Base-by-base conservation (phyloP, 2,888 invertebrate species). In the Diarsia rubi region DNA sequence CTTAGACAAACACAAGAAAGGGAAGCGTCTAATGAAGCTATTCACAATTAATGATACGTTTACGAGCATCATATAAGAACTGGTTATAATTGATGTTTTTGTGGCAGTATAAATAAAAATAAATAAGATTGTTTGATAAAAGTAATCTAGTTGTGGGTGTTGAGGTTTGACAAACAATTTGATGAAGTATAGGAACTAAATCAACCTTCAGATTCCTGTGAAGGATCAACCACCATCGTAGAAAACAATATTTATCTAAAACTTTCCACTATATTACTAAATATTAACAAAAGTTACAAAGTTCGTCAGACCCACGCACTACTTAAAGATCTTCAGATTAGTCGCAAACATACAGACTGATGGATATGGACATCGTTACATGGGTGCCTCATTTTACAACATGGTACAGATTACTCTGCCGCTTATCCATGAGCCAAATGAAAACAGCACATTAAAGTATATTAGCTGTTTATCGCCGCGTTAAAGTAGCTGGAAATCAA, bases 11-110 rank as follows among this genome's bases (percentile, higher is more conserved):
- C 88, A 90, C 88, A 86, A 83, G 82, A 90, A 87, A 83, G 78
- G 78, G 86, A 78, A 88, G 84, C 85, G 78, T 88, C 91, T 93
- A 93, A 94, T 94, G 91, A 93, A 94, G 90, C 88, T 89, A 91
- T 94, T 88, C 83, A 88, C 88, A 89, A 90, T 92, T 91, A 91
- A 90, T 91, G 88, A 88, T 88, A 86, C 80, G 75, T 86, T 72
- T 79, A 78, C 54, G 31, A 71, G 57, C 31, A 4, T 67, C 42
- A 21, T 71, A 65, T 66, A 63, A 75, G 44, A 74, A 82, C 72
- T 62, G 63, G 65, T 73, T 81, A 62, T 59, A 70, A 57, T 69
- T 24, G n/a, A 3, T 57, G 65, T 27, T 49, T 72, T 49, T 45
- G 37, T 3, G 19, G 64, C 5, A 19, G 12, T 45, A 27, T 31